phyloP scores from a whole-genome alignment of 1,140 invertebrate genomes.

The Neocloeon triangulifer region DNA sequence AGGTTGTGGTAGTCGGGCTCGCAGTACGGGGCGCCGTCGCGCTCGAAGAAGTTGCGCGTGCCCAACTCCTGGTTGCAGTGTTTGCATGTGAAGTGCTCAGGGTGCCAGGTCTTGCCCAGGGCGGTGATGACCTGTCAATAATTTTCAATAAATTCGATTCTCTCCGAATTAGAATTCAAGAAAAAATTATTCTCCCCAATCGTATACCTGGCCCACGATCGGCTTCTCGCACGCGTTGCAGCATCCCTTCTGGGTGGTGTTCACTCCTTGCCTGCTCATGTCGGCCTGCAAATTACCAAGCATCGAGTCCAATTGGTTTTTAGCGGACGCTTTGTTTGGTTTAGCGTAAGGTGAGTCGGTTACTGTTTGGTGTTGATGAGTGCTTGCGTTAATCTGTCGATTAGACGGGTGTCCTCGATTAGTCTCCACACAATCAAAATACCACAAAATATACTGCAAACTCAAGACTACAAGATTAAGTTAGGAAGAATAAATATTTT shows the following conservation, averaged over 20 bases:
- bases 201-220: conserved; percentile 80
- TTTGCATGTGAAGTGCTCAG: conserved; percentile 94
- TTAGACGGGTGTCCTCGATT: too few species aligned
- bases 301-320: conserved; percentile 74
- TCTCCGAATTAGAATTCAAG: not conserved
- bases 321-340: conserved; percentile 32
- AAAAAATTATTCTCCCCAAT: not conserved
- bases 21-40: conserved; percentile 90
- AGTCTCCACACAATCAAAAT: conserved; percentile 8
- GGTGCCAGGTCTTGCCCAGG: conserved; percentile 97
- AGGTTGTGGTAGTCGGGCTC: conserved; percentile 96
- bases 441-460: conserved; percentile 5
- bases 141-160: not conserved
- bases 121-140: conserved; percentile 88
- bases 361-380: conserved; percentile 29
- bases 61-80: conserved; percentile 93
- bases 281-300: conserved; percentile 78
- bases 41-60: conserved; percentile 95
- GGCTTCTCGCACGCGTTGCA: conserved; percentile 95
- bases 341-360: conserved; percentile 50
- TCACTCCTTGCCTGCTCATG: conserved; percentile 93
- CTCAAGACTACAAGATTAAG: not conserved
- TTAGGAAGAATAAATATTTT: not conserved
- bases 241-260: conserved; percentile 92
- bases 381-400: conserved; percentile 27